These are phyloP conservation scores for Macaca nemestrina DNA, from an alignment of 2,113 vertebrate species.

Conservation along the genomic window DNA sequence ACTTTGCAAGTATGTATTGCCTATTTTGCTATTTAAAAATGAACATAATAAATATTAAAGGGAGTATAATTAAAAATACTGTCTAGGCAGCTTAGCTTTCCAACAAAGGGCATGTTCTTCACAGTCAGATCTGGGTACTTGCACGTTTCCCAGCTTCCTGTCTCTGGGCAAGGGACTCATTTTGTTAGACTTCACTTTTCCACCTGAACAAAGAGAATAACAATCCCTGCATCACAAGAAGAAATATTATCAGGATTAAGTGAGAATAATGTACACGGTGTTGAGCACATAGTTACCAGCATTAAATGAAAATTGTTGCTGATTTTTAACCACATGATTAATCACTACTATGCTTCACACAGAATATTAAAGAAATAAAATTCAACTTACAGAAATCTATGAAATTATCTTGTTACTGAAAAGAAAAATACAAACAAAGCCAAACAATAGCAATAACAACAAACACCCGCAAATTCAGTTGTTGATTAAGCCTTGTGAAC, in stretches of 20 bases:
- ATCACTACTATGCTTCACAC: neutral
- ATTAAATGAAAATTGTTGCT: neutral
- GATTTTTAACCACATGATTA: neutral
- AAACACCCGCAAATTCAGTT: neutral
- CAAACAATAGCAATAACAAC: neutral
- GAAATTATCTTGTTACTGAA: neutral
- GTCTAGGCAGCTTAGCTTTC: neutral
- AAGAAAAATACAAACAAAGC: neutral
- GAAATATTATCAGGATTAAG: neutral
- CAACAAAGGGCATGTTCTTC: neutral
- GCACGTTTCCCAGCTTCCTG: neutral
- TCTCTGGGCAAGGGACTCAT: neutral
- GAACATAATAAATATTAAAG: neutral
- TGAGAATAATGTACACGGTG: neutral
- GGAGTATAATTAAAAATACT: neutral
- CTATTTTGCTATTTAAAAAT: neutral
- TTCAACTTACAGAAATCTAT: neutral
- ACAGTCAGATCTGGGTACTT: neutral
- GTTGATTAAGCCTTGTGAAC: neutral
- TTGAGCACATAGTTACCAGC: neutral
- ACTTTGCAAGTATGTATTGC: neutral
- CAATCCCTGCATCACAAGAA: neutral
- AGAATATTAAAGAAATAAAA: neutral
- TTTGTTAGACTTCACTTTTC: neutral
- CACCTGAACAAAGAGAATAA: neutral